Evolutionary conservation across 2,888 invertebrate species (phyloP).

Genomic region (Cantharis flavilabris): DNA sequence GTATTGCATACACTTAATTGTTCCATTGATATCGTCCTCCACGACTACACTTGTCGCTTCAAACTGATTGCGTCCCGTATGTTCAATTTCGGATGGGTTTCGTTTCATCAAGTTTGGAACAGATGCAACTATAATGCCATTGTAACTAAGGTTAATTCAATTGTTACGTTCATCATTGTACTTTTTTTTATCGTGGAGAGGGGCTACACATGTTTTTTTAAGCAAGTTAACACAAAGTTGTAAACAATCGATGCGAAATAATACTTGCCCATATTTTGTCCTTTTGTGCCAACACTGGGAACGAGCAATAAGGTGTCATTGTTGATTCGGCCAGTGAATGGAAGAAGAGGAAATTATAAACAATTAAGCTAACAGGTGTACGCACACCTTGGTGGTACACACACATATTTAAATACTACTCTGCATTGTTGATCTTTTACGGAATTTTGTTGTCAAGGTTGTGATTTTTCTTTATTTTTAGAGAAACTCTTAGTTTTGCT

Average conservation of each 20-base stretch:
- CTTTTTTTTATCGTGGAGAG: slow-evolving; percentile 18
- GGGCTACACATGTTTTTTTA: background rate
- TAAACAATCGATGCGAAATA: background rate
- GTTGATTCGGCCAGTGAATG: background rate
- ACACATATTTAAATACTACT: background rate
- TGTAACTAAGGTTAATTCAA: slow-evolving; percentile 20
- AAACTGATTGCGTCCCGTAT: slow-evolving; percentile 25
- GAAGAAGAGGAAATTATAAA: background rate
- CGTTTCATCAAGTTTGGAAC: slow-evolving; percentile 21
- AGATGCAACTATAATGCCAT: slow-evolving; percentile 27
- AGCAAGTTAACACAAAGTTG: background rate
- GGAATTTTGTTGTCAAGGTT: background rate
- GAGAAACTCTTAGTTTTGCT: background rate
- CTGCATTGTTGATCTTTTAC: background rate
- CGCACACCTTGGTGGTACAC: background rate
- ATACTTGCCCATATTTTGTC: background rate
- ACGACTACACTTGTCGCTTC: slow-evolving; percentile 22
- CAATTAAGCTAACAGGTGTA: background rate
- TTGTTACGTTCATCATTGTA: slow-evolving; percentile 12
- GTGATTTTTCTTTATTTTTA: background rate
- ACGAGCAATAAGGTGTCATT: background rate
- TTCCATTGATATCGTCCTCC: slow-evolving; percentile 29
- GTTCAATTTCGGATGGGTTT: slow-evolving; percentile 22
- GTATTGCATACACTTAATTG: slow-evolving; percentile 28
- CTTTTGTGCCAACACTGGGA: background rate